phyloP scores from a whole-genome alignment of 2,113 vertebrate species.

The Notothenia coriiceps region DNA sequence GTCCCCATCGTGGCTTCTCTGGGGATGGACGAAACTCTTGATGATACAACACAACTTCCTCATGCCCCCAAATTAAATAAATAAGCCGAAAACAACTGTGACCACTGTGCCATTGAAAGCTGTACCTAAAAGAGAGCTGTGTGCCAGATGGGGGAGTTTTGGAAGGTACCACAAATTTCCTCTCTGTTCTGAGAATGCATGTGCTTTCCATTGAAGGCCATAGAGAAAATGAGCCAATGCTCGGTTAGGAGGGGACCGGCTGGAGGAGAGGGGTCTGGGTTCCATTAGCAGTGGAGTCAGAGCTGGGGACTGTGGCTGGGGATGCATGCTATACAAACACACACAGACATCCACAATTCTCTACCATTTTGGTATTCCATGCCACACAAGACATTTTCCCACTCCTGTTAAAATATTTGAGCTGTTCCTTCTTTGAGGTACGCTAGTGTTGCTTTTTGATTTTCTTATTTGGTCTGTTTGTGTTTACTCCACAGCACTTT shows the following conservation, averaged over 20 bases:
- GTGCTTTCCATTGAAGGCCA: slow-evolving; percentile 79
- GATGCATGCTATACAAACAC: slow-evolving; percentile 50
- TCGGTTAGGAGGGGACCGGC: slow-evolving; percentile 59
- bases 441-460: slow-evolving; percentile 14
- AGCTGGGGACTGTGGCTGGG: slow-evolving; percentile 26
- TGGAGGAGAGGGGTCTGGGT: slow-evolving; percentile 68
- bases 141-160: slow-evolving; percentile 77
- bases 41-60: slow-evolving; percentile 30
- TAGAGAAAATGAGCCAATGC: slow-evolving; percentile 71
- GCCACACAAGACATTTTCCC: slow-evolving; percentile 26
- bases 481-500: slow-evolving; percentile 90
- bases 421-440: slow-evolving; percentile 30
- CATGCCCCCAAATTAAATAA: slow-evolving; percentile 30
- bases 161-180: slow-evolving; percentile 72
- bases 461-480: slow-evolving; percentile 26
- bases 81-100: slow-evolving; percentile 39
- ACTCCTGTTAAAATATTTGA: slow-evolving; percentile 46
- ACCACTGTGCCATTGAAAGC: slow-evolving; percentile 45
- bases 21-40: slow-evolving; percentile 10
- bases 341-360: slow-evolving; percentile 41
- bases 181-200: slow-evolving; percentile 70
- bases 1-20: slow-evolving; percentile 39
- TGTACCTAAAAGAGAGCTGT: slow-evolving; percentile 53
- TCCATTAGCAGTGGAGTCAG: slow-evolving; percentile 73
- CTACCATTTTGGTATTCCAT: slow-evolving; percentile 29